Conservation (phyloP, 2,888 invertebrate species). For the Xestia c-nigrum region DNA sequence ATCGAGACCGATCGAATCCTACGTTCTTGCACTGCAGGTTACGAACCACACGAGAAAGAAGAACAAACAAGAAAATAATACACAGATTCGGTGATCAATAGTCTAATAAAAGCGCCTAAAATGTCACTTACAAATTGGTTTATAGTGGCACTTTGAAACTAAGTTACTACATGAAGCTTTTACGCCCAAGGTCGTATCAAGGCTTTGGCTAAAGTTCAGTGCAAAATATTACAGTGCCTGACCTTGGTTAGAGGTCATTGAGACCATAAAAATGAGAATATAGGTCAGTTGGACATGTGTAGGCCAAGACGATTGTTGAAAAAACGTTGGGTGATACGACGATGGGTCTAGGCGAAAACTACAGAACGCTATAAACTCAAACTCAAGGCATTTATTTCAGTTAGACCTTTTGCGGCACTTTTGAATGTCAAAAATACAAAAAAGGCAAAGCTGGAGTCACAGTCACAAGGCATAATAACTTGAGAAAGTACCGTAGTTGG, state of each 20-base stretch:
- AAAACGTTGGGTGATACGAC: neutral
- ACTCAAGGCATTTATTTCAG: too few species aligned
- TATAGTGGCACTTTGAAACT: slow-evolving; percentile 10
- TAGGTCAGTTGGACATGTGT: slow-evolving; percentile 19
- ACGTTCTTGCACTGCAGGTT: too few species aligned
- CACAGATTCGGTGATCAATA: neutral
- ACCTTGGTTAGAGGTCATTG: slow-evolving; percentile 28
- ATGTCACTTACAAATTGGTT: slow-evolving; percentile 9
- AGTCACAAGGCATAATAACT: too few species aligned
- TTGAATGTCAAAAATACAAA: too few species aligned
- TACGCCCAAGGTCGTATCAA: slow-evolving; percentile 30
- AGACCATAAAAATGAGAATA: slow-evolving; percentile 29
- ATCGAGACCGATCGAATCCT: too few species aligned
- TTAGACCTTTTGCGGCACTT: too few species aligned
- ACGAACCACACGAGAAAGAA: too few species aligned
- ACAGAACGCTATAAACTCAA: neutral
- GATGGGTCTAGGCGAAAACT: neutral
- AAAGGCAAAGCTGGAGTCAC: too few species aligned
- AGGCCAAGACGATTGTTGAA: slow-evolving; percentile 4
- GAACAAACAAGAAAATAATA: neutral
- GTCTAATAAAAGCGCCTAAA: neutral
- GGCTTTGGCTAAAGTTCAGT: slow-evolving; percentile 29
- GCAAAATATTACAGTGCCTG: neutral
- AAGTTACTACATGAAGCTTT: slow-evolving; percentile 29
- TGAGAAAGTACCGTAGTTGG: too few species aligned